Conservation (phyloP, 2,797 vertebrate species). For the Austrolebias charrua region DNA sequence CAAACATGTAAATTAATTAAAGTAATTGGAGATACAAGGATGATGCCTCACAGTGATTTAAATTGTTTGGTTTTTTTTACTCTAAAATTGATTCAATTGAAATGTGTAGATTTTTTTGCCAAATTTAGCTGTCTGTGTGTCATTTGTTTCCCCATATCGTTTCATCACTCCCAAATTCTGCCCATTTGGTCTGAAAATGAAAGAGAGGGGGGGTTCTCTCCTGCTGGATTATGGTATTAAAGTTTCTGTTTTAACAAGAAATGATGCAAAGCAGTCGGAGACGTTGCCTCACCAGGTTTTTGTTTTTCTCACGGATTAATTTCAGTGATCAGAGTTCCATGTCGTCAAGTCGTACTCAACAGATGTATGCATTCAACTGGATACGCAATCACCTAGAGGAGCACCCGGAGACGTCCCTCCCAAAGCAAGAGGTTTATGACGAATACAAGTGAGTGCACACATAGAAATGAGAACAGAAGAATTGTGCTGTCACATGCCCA, state of each 20-base stretch:
- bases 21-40: too few species aligned
- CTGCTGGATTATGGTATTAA: slow-evolving; percentile 83
- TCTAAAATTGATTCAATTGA: slow-evolving; percentile 27
- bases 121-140: slow-evolving; percentile 79
- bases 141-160: slow-evolving; percentile 83
- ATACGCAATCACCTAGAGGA: slow-evolving; percentile 98
- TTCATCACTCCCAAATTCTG: slow-evolving; percentile 79
- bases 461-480: neutral
- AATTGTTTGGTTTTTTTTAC: slow-evolving; percentile 12
- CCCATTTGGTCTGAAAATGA: slow-evolving; percentile 84
- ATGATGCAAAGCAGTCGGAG: slow-evolving; percentile 50
- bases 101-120: slow-evolving; percentile 71
- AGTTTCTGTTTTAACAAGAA: slow-evolving; percentile 77
- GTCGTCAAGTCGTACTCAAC: slow-evolving; percentile 97
- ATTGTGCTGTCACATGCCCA: neutral
- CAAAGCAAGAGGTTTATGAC: slow-evolving; percentile 99
- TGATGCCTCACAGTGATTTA: too few species aligned
- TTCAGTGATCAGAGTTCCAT: slow-evolving; percentile 94
- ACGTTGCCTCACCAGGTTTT: slow-evolving; percentile 43
- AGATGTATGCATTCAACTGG: slow-evolving; percentile 99
- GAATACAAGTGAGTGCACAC: slow-evolving; percentile 94
- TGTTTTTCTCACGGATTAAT: slow-evolving; percentile 26
- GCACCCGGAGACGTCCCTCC: slow-evolving; percentile 97
- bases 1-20: too few species aligned
- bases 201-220: slow-evolving; percentile 74